Evolutionary conservation across 1,140 invertebrate genomes (phyloP), one percentile per base, ranked within the genome.

Genomic region (Conus betulinus): DNA sequence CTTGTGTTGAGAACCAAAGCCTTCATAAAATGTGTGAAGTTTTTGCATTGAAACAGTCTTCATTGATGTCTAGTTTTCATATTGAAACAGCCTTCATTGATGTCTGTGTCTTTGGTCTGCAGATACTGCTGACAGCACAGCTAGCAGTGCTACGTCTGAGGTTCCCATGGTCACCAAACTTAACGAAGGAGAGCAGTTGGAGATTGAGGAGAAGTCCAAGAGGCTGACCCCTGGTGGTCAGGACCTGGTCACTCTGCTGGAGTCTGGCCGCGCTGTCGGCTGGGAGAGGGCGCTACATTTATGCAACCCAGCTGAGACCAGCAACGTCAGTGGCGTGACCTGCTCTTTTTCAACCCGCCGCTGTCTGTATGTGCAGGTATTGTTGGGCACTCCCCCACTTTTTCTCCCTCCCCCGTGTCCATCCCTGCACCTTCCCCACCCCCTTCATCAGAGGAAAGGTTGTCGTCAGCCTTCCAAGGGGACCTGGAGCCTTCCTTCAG

Each of bases 131-230:
- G 23, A 71, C 67, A 20, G 6, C 13, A 23, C 67, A 11, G 25
- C 27, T 11, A 78, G 39, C 27, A 78, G 10, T 78, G 67, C 51
- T 10, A 3, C 86, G 20, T 53, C 53, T 52, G 90, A 91, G 52
- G 85, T 90, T 13, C 91, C 92, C 27, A 92, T 93, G 39, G 91
- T 93, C 8, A 93, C 91, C 55, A 93, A 93, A 74, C 87, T 93
- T n/a, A 90, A 90, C 51, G 93, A 93, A 55, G 88, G 90, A 84
- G 93, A 93, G 83, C 93, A 93, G 88, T 57, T 92, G 20, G 91
- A 92, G 55, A 91, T 88, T 90, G 91, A 90, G 57, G 74, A 88
- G 39, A 25, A 81, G 51, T 23, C 85, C 17, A 27, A 20, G 52
- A 55, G 52, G n/a, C 51, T 17, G n/a, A 27, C 63, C 5, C 25